Conservation (phyloP, 2,888 invertebrate genomes). For the Apodemia hepburni region DNA sequence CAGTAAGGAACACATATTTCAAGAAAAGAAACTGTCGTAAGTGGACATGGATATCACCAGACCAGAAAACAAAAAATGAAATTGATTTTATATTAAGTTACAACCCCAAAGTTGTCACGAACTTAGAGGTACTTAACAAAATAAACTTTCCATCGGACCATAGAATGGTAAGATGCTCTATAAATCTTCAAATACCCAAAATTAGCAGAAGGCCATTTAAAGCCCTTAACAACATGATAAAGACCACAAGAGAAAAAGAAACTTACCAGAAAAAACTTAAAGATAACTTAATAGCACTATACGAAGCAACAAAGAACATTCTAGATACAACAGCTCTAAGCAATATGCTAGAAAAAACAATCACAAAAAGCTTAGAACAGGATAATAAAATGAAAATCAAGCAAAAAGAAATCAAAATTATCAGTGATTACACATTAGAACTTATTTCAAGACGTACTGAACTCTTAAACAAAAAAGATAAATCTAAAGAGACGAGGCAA, state of each 20-base stretch:
- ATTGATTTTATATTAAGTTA: conserved; percentile 16
- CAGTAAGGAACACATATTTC: conserved; percentile 26
- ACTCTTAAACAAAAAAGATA: conserved; percentile 14
- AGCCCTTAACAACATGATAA: background rate
- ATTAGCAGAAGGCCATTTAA: background rate
- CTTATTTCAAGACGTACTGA: background rate
- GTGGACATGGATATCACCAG: conserved; percentile 7
- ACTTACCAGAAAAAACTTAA: conserved; percentile 14
- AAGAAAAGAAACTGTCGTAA: background rate
- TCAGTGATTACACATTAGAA: conserved; percentile 3
- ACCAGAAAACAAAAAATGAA: conserved; percentile 16
- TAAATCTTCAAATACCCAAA: background rate
- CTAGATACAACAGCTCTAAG: conserved; percentile 1
- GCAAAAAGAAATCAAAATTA: background rate
- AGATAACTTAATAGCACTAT: background rate
- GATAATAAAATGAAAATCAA: conserved; percentile 25
- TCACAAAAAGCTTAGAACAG: conserved; percentile 7
- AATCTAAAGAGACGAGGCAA: conserved; percentile 7
- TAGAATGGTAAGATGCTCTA: background rate
- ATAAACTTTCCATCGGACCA: background rate
- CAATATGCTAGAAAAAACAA: conserved; percentile 14
- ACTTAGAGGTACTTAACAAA: background rate
- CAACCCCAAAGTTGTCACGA: background rate
- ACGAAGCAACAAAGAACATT: no score
- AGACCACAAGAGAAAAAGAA: background rate